Evolutionary conservation across 2,797 vertebrate species (phyloP), one percentile per base, ranked within the genome.

Genomic region (Chloroceryle inda): DNA sequence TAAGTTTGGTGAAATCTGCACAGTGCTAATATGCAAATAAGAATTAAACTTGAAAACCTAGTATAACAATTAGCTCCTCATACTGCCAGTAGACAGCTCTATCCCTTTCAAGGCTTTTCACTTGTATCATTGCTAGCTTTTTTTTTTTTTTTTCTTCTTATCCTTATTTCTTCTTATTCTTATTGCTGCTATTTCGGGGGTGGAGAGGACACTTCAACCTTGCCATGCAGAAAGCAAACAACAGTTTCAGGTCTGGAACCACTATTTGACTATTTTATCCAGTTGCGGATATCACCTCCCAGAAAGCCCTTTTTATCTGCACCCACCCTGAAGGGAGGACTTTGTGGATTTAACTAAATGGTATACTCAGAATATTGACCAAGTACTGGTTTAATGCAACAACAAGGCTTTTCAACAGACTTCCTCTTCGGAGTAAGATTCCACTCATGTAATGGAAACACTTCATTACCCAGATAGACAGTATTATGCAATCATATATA

Each of bases 261-360:
- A 17, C 38, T 29, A 31, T 6, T 20, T 53, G 23, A 18, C 29
- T 2, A 9, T 47, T 69, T 59, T 64, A 64, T 38, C 15, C 56
- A 42, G 12, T 4, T 55, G n/a, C 35, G 7, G 42, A 9, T 67
- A 56, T n/a, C 40, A 31, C 18, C 44, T 40, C 26, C 35, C 1
- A 1, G 33, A 53, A 85, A 89, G 16, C 5, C 33, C 23, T 42
- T 11, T 16, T 37, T 66, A 49, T 16, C 31, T 53, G 3, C 49
- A 94, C 87, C 93, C 97, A 76, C 88, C 76, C 67, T 92, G 93
- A 93, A 97, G 93, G 76, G 67, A 97, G 63, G 68, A 93, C 75
- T 92, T n/a, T 13, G 84, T 80, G 88, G 94, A 95, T 95, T 94
- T 94, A 97, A 94, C 95, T 95, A 85, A 92, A 94, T 93, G 76